A percentile compares a stretch with the other conserved stretches of the same genome.
Conservation (phyloP, 2,797 vertebrate genomes). For the Rhynchotus rufescens region DNA sequence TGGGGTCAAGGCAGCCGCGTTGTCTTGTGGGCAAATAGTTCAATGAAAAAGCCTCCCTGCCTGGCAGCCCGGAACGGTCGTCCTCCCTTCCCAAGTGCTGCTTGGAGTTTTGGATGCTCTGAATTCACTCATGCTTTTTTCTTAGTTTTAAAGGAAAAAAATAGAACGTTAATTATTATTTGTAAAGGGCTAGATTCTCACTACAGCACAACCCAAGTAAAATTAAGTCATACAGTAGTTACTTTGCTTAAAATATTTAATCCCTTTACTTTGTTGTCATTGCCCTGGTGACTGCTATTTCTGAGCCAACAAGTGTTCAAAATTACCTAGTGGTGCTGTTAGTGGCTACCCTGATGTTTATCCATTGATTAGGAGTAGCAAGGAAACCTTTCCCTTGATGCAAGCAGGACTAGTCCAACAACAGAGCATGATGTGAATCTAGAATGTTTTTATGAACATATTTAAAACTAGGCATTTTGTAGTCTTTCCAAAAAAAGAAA, state of each 20-base stretch:
- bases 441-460: background rate
- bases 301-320: constrained; percentile 9
- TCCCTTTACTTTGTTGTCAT: constrained; percentile 6
- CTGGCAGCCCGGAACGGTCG: background rate
- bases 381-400: constrained; percentile 30
- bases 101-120: background rate
- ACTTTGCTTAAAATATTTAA: constrained; percentile 35
- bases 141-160: constrained; percentile 39
- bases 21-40: background rate
- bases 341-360: constrained; percentile 25
- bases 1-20: background rate
- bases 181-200: constrained; percentile 24
- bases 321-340: constrained; percentile 19
- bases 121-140: background rate
- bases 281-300: constrained; percentile 7
- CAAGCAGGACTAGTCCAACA: background rate
- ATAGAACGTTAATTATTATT: constrained; percentile 46
- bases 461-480: background rate
- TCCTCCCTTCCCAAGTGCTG: background rate
- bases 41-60: background rate
- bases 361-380: constrained; percentile 12
- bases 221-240: constrained; percentile 6
- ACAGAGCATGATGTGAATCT: constrained; percentile 1
- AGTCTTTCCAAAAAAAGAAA: background rate
- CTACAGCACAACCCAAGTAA: background rate